These are phyloP conservation scores for Anthopleura sola DNA, from an alignment of 64 coral and sea anemone species.

Conservation along the genomic window DNA sequence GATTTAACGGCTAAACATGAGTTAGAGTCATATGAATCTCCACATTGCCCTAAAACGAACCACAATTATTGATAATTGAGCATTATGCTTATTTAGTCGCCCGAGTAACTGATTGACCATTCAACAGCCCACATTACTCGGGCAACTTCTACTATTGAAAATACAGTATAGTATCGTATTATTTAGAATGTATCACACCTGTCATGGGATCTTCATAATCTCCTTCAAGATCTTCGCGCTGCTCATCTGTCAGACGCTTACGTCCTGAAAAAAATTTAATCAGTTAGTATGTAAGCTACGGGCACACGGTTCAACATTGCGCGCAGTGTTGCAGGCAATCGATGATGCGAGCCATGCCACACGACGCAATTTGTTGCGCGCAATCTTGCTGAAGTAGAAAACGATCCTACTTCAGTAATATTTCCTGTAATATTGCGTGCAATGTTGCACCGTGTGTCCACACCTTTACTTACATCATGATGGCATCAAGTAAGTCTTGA, in stretches of 20 bases:
- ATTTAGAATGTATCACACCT: background rate
- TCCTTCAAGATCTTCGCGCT: slow-evolving; percentile 29
- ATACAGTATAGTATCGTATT: background rate
- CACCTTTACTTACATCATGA: too few species aligned
- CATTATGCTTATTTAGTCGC: background rate
- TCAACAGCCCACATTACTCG: background rate
- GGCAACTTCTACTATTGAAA: background rate
- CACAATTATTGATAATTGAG: background rate
- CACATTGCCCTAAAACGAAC: slow-evolving; percentile 29
- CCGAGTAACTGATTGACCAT: background rate
- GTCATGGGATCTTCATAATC: slow-evolving; percentile 14
- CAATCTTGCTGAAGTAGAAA: too few species aligned
- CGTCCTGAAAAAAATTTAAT: slow-evolving; percentile 18
- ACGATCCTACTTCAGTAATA: too few species aligned
- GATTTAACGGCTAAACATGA: slow-evolving; percentile 21
- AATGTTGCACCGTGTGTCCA: too few species aligned
- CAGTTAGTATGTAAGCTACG: background rate
- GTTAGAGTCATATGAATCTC: slow-evolving; percentile 34
- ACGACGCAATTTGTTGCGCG: too few species aligned
- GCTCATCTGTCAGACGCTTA: slow-evolving; percentile 44
- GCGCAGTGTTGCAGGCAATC: too few species aligned
- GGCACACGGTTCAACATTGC: too few species aligned
- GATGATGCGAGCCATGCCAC: too few species aligned
- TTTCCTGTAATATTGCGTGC: too few species aligned
- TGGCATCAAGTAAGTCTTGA: too few species aligned